Evolutionary conservation across 1,140 invertebrate species (phyloP).

Genomic region (Drosophila bipectinata): DNA sequence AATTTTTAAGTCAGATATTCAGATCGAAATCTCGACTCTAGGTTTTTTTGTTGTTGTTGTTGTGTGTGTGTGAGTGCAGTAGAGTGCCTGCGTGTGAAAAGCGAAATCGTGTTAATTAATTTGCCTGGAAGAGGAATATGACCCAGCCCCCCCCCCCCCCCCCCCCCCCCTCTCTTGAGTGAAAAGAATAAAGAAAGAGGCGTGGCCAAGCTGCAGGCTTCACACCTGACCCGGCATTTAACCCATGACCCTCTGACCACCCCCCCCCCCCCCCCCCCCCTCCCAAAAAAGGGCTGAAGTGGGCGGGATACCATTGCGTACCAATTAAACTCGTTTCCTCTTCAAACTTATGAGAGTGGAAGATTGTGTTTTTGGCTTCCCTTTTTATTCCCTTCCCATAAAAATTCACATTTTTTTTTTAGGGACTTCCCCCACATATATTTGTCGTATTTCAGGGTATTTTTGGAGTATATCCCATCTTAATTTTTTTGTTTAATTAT

Average conservation of each 20-base stretch:
- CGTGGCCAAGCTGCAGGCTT: neutral
- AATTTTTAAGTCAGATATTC: conserved; percentile 37
- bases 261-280: neutral
- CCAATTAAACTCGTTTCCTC: conserved; percentile 54
- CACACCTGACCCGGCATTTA: neutral
- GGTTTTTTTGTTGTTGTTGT: conserved; percentile 1
- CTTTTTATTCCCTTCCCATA: neutral
- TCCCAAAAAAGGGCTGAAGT: neutral
- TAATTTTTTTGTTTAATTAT: too few relatives aligned
- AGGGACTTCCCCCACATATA: neutral
- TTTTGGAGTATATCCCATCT: neutral
- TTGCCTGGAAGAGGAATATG: conserved; percentile 28
- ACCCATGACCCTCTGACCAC: neutral
- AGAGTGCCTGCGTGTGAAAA: conserved; percentile 37
- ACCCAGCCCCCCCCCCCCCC: neutral
- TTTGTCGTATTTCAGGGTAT: neutral
- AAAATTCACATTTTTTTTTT: neutral
- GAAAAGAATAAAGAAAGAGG: neutral
- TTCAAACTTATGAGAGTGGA: conserved; percentile 26
- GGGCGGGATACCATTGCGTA: conserved; percentile 29
- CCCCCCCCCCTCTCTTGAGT: neutral
- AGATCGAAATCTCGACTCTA: conserved; percentile 14
- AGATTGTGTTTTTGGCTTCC: conserved; percentile 8
- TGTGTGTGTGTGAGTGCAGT: neutral
- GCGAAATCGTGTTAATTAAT: conserved; percentile 71